phyloP scores from a whole-genome alignment of 2,888 invertebrate species.

The Microdon myrmicae region DNA sequence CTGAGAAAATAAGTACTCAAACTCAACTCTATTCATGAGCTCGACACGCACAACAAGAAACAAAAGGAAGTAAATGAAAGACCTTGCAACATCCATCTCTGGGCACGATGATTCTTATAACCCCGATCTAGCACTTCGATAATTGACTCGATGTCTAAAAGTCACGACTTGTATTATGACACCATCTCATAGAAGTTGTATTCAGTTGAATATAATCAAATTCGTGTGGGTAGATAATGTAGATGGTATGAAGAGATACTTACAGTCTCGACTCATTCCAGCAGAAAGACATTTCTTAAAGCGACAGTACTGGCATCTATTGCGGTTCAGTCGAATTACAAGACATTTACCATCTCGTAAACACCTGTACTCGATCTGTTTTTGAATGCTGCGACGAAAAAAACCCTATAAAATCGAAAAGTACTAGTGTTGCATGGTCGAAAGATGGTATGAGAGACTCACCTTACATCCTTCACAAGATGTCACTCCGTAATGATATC shows the following conservation, averaged over 20 bases:
- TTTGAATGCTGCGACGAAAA: constrained; percentile 94
- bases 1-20: no score
- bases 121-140: constrained; percentile 30
- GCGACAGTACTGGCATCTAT: constrained; percentile 95
- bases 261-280: constrained; percentile 97
- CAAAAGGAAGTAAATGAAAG: not conserved
- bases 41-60: constrained; percentile 19
- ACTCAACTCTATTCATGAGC: no score
- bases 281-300: constrained; percentile 96
- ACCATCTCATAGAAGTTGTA: constrained; percentile 10
- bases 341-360: constrained; percentile 93
- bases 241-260: constrained; percentile 69
- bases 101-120: constrained; percentile 11
- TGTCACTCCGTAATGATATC: constrained; percentile 96
- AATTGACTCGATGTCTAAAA: constrained; percentile 26
- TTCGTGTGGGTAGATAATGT: no score
- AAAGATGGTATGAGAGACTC: constrained; percentile 57
- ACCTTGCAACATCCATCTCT: constrained; percentile 16
- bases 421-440: not conserved
- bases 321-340: constrained; percentile 91
- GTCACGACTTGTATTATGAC: constrained; percentile 32
- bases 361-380: constrained; percentile 96
- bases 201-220: constrained; percentile 6
- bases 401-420: constrained; percentile 78
- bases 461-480: constrained; percentile 99